phyloP scores from a whole-genome alignment of 2,113 vertebrate genomes.

The Isurus oxyrinchus region DNA sequence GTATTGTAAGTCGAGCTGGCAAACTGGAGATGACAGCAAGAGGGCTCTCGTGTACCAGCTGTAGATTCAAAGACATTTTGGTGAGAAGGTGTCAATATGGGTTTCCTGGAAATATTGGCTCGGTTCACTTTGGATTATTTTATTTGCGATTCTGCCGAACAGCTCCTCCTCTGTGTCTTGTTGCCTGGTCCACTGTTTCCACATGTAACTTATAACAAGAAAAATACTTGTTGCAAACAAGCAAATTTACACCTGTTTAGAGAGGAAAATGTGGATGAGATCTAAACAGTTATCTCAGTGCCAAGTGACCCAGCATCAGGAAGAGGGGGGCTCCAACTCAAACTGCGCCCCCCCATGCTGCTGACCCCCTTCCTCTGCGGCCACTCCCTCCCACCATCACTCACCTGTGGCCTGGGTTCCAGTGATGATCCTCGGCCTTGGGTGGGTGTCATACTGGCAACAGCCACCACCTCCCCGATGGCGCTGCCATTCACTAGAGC shows the following conservation, averaged over 20 bases:
- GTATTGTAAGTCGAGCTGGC: neutral
- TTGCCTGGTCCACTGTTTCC: neutral
- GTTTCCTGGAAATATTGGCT: neutral
- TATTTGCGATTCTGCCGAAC: neutral
- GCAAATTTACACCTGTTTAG: neutral
- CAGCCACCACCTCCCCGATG: too few species aligned
- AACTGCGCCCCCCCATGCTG: too few species aligned
- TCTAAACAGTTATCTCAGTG: neutral
- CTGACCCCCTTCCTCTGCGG: too few species aligned
- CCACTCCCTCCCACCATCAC: too few species aligned
- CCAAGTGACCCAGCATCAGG: too few species aligned
- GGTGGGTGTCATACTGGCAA: too few species aligned
- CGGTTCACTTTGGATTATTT: neutral
- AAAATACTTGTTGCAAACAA: neutral
- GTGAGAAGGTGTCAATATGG: neutral
- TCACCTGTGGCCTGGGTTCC: too few species aligned
- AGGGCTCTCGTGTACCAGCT: conserved; percentile 12
- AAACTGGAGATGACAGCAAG: conserved; percentile 12
- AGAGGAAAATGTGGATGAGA: neutral
- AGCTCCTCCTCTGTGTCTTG: neutral
- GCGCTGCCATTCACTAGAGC: too few species aligned
- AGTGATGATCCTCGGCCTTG: too few species aligned
- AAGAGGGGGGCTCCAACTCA: too few species aligned
- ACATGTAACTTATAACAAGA: neutral
- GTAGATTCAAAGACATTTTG: neutral